phyloP scores from a whole-genome alignment of 2,797 vertebrate genomes.

The Pipistrellus nathusii region DNA sequence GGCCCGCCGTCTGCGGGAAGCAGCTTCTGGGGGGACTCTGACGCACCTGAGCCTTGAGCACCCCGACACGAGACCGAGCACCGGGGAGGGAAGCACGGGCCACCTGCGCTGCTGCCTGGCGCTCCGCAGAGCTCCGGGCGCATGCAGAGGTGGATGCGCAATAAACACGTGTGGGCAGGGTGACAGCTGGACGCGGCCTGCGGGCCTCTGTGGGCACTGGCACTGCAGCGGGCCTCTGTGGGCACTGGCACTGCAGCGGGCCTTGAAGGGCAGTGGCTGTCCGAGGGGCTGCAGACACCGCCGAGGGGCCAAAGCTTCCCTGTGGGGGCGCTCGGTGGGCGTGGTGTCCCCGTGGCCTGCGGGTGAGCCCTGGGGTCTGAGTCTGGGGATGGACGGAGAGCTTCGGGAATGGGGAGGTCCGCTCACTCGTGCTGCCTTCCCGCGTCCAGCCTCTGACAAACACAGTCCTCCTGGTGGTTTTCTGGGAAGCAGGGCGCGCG shows the following conservation, averaged over 20 bases:
- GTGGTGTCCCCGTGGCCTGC: neutral
- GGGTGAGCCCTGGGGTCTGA: no score
- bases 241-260: no score
- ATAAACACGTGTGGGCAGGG: neutral
- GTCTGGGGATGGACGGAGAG: neutral
- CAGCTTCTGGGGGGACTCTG: neutral
- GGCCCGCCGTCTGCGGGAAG: neutral
- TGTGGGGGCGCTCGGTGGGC: neutral
- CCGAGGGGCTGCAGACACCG: neutral
- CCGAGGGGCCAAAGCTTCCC: neutral
- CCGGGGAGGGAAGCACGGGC: accelerated
- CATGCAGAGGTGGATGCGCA: neutral
- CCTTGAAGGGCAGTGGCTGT: neutral
- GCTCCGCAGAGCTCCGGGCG: neutral
- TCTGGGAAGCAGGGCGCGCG: neutral
- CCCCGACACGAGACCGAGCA: neutral
- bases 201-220: neutral
- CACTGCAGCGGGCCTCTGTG: neutral
- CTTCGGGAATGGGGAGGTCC: neutral
- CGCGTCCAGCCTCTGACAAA: neutral
- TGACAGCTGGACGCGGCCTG: neutral
- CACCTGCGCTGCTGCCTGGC: neutral
- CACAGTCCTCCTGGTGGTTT: neutral
- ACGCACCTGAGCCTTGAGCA: neutral
- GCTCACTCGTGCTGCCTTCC: neutral